These are phyloP conservation scores for Trematomus loennbergii DNA, from an alignment of 2,113 vertebrate genomes.

Conservation along the genomic window DNA sequence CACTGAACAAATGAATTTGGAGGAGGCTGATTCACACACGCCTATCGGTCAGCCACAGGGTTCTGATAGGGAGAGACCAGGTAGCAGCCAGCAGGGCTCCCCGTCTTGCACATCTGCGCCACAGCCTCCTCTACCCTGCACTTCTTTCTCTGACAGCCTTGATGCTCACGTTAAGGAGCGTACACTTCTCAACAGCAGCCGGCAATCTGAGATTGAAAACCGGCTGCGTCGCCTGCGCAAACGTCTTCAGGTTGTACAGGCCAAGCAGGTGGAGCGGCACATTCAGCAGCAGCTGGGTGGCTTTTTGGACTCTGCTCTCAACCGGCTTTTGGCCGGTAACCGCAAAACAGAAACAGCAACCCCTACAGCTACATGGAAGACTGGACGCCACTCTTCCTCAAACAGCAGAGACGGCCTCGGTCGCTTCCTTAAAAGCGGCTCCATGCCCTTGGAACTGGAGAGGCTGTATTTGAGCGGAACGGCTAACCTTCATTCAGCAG, in stretches of 20 bases:
- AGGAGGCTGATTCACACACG: constrained; percentile 59
- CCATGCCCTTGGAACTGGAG: constrained; percentile 91
- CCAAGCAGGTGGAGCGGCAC: constrained; percentile 97
- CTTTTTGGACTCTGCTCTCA: constrained; percentile 91
- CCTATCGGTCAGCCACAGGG: constrained; percentile 24
- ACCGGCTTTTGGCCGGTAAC: constrained; percentile 87
- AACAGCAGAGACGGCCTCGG: constrained; percentile 85
- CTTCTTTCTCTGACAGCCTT: constrained; percentile 80
- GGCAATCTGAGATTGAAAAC: constrained; percentile 92
- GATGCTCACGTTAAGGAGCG: constrained; percentile 90
- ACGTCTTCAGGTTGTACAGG: constrained; percentile 96
- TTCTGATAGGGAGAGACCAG: constrained; percentile 70
- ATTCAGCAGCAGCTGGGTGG: constrained; percentile 96
- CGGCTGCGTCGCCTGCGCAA: constrained; percentile 92
- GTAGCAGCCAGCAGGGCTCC: constrained; percentile 75
- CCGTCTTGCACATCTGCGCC: constrained; percentile 55
- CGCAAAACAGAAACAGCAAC: constrained; percentile 86
- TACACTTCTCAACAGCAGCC: constrained; percentile 85
- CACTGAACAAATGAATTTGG: constrained; percentile 56
- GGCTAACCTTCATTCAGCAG: constrained; percentile 90
- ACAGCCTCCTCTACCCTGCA: constrained; percentile 48
- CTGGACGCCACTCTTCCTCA: constrained; percentile 78
- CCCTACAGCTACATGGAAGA: constrained; percentile 68
- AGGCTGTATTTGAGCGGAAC: constrained; percentile 92
- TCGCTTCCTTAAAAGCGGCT: constrained; percentile 90